phyloP scores from a whole-genome alignment of 2,797 vertebrate genomes.

The Pangasius sanitwongsei region DNA sequence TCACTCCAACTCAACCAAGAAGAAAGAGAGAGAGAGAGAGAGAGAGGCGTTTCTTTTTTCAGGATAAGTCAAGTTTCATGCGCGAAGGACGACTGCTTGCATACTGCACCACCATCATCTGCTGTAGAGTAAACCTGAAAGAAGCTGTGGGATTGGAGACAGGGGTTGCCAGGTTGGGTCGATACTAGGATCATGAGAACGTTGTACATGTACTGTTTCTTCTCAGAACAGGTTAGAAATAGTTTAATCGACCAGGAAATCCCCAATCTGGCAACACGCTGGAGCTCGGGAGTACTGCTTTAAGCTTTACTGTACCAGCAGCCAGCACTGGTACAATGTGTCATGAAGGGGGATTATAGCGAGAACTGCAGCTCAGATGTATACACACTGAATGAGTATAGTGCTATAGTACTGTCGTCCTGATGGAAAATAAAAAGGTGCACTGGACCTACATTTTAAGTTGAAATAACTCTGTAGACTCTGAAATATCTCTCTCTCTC shows the following conservation, averaged over 20 bases:
- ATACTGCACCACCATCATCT: constrained; percentile 21
- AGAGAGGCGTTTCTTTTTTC: neutral
- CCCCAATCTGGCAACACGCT: neutral
- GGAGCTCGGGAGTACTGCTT: neutral
- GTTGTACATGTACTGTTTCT: neutral
- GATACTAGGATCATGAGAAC: neutral
- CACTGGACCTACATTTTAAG: neutral
- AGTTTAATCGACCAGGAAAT: neutral
- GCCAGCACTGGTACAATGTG: neutral
- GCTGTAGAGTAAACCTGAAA: constrained; percentile 12
- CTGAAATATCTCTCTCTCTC: neutral
- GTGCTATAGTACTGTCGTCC: neutral
- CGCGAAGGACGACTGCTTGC: constrained; percentile 2
- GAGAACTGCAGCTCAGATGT: neutral
- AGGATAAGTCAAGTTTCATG: constrained; percentile 13
- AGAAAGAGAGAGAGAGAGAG: neutral
- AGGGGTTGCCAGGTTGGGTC: constrained; percentile 19
- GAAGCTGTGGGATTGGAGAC: neutral
- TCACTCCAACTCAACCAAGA: neutral
- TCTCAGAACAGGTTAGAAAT: neutral
- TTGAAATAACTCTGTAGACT: neutral
- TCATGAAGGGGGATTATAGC: neutral
- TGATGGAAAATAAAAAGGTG: neutral
- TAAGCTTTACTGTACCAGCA: neutral
- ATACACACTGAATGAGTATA: neutral